Conservation (phyloP, 2,797 vertebrate genomes). For the Lepidocolaptes lacrymiger region DNA sequence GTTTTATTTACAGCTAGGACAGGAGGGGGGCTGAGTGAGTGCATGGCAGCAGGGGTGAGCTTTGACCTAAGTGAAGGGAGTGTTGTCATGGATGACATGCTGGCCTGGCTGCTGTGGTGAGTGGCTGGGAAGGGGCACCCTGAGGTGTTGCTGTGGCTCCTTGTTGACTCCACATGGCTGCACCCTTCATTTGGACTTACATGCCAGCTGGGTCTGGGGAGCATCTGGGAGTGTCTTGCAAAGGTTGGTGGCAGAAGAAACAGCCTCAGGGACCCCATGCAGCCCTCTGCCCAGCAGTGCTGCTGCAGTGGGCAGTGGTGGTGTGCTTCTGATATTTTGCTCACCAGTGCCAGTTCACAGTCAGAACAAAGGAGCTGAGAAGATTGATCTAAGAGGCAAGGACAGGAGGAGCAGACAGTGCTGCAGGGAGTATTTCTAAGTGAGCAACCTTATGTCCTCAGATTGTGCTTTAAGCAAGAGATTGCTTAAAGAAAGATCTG, state of each 20-base stretch:
- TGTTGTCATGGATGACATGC: accelerated
- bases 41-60: accelerated
- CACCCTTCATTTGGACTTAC: accelerated
- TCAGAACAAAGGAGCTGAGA: neutral
- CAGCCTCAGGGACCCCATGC: accelerated
- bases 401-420: neutral
- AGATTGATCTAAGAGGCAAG: neutral
- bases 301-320: neutral
- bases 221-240: accelerated
- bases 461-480: neutral
- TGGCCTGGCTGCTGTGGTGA: accelerated
- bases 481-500: neutral
- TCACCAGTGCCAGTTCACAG: neutral
- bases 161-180: accelerated
- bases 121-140: neutral
- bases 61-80: accelerated
- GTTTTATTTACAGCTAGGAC: neutral
- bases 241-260: neutral
- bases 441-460: neutral
- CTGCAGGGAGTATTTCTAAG: neutral
- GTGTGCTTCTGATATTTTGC: neutral
- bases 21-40: neutral
- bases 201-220: accelerated
- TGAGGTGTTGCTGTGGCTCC: neutral
- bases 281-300: neutral